Conservation (phyloP, 2,797 vertebrate species). For the Xenentodon cancila region DNA sequence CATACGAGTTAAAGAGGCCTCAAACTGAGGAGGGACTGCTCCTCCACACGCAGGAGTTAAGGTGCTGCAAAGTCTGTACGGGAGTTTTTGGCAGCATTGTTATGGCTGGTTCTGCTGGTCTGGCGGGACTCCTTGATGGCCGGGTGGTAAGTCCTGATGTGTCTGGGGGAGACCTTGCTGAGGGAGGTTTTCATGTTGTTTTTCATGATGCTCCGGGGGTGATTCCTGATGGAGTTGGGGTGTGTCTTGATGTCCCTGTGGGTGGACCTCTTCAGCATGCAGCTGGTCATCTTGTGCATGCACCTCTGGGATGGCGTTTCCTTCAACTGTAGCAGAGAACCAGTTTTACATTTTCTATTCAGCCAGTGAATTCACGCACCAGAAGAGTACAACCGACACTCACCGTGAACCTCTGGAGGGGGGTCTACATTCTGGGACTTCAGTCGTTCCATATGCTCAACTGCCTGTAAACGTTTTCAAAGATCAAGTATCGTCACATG, state of each 20-base stretch:
- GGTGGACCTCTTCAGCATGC: constrained; percentile 47
- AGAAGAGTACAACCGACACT: constrained; percentile 43
- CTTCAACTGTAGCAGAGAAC: constrained; percentile 66
- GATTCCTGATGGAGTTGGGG: constrained; percentile 43
- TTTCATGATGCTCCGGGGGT: constrained; percentile 48
- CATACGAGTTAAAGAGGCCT: constrained; percentile 48
- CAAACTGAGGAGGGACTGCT: constrained; percentile 24
- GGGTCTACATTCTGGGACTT: constrained; percentile 86
- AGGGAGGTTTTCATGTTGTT: constrained; percentile 35
- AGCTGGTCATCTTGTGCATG: constrained; percentile 48
- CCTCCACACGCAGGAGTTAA: constrained; percentile 41
- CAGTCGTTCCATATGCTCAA: constrained; percentile 94
- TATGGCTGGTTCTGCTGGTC: constrained; percentile 59
- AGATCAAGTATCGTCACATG: neutral
- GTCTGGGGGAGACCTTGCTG: constrained; percentile 60
- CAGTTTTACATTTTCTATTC: neutral
- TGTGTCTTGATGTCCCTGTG: constrained; percentile 50
- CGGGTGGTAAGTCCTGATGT: constrained; percentile 71
- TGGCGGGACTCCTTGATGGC: constrained; percentile 63
- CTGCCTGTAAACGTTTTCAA: constrained; percentile 79
- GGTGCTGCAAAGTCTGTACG: constrained; percentile 53
- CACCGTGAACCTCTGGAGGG: constrained; percentile 82
- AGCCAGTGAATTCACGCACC: constrained; percentile 2
- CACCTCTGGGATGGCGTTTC: constrained; percentile 61
- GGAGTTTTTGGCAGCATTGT: constrained; percentile 37